phyloP scores from a whole-genome alignment of 2,113 vertebrate species.

The Capreolus pygargus region DNA sequence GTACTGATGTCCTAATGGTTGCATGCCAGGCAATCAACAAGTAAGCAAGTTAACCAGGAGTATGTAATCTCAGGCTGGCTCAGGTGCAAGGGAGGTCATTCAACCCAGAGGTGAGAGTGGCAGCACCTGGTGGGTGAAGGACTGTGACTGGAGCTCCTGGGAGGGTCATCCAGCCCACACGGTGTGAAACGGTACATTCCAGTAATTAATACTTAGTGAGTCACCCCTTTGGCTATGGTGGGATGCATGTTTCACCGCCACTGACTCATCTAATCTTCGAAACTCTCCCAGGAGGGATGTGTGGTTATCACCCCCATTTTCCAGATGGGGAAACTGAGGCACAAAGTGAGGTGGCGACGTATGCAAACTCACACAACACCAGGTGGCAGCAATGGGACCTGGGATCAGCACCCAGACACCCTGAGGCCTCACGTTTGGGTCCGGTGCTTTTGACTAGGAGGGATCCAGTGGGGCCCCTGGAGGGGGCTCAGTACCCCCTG shows the following conservation, averaged over 20 bases:
- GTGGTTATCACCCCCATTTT: neutral
- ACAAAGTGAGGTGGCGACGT: neutral
- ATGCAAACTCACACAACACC: neutral
- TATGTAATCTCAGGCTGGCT: neutral
- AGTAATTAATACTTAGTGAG: neutral
- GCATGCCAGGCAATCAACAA: neutral
- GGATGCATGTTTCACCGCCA: neutral
- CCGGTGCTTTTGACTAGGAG: neutral
- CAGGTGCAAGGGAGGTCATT: neutral
- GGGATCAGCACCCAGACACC: neutral
- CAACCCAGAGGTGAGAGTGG: neutral
- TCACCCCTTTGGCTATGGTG: neutral
- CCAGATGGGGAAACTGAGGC: neutral
- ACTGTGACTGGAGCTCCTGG: neutral
- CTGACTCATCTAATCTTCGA: neutral
- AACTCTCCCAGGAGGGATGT: neutral
- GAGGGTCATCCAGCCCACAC: neutral
- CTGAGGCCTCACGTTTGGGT: neutral
- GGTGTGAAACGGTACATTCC: neutral
- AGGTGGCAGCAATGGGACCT: neutral
- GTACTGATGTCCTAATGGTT: neutral
- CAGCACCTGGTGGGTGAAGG: neutral
- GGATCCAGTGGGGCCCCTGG: neutral
- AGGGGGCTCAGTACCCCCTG: neutral
- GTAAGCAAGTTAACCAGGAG: too few relatives aligned